Base-by-base conservation (phyloP, 2,113 vertebrate genomes). In the Ovibos moschatus region DNA sequence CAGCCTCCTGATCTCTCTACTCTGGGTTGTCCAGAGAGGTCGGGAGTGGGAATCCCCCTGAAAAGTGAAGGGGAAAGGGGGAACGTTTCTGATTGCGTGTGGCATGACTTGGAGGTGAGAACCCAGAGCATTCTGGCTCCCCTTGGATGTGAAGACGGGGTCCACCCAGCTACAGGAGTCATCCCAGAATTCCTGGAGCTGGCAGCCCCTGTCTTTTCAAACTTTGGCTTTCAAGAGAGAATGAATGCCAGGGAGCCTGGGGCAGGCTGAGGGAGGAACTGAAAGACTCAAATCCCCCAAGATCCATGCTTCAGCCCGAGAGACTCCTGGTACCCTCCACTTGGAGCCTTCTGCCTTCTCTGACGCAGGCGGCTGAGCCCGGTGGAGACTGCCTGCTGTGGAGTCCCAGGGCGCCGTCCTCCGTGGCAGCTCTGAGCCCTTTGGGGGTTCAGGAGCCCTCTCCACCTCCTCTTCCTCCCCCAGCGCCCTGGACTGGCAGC, bases 401-500 rank as follows among this genome's bases (percentile, higher is more conserved):
- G 78, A 62, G 88, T 87, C 55, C 43, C 50, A 4, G 14, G 67
- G 62, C 51, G 79, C 51, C 83, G 25, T 45, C 14, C 67, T 79
- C 28, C 47, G 40, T 43, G 67, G 47, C 40, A 82, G 43, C 50
- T 33, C 60, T 27, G 33, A 96, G 74, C 55, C 47, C 78, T 94
- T 89, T 25, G 82, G 78, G 23, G 71, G 50, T 27, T 27, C 82
- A 74, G 16, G 51, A 82, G 67, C 33, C 13, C 25, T 33, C 89
- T 85, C 33, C 19, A 33, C 43, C 83, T 67, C 83, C 87, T 55
- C 28, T 64, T 71, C 33, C 58, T 40, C 62, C 91, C 57, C 6
- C 86, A 60, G 94, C 40, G 83, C 97, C 98, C 98, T 97, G 97
- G 89, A 89, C 94, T 97, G 96, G 88, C 98, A 98, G 97, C 98